phyloP scores from a whole-genome alignment of 2,113 vertebrate species.

The Zosterops pallidus region DNA sequence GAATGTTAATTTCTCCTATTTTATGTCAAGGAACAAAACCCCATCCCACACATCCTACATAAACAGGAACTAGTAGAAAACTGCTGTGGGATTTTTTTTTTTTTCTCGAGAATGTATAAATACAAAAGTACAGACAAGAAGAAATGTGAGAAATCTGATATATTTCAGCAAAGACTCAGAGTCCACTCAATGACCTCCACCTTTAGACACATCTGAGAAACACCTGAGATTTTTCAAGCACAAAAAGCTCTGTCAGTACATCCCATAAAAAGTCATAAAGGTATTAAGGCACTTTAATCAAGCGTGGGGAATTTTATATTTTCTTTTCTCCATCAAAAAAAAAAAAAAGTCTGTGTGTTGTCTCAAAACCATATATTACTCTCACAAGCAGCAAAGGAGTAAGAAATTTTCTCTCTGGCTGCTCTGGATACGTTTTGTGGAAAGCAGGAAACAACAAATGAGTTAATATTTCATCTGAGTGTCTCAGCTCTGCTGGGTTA shows the following conservation, averaged over 20 bases:
- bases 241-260: not conserved
- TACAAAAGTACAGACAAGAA: not conserved
- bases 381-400: not conserved
- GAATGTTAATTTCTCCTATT: not conserved
- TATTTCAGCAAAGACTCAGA: not conserved
- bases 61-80: not conserved
- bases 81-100: not conserved
- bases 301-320: fast-evolving
- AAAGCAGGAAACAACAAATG: not conserved
- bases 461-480: not conserved
- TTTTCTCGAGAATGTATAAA: not conserved
- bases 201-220: not conserved
- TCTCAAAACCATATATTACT: not conserved
- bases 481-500: not conserved
- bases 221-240: not conserved
- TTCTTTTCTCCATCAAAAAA: not conserved
- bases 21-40: not conserved
- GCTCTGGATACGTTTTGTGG: not conserved
- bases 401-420: not conserved
- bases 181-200: not conserved
- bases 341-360: not conserved
- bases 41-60: not conserved
- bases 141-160: not conserved
- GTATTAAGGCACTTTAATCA: not conserved
- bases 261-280: not conserved